Base-by-base conservation (phyloP, 2,888 invertebrate species). In the Apocheima hispidaria region DNA sequence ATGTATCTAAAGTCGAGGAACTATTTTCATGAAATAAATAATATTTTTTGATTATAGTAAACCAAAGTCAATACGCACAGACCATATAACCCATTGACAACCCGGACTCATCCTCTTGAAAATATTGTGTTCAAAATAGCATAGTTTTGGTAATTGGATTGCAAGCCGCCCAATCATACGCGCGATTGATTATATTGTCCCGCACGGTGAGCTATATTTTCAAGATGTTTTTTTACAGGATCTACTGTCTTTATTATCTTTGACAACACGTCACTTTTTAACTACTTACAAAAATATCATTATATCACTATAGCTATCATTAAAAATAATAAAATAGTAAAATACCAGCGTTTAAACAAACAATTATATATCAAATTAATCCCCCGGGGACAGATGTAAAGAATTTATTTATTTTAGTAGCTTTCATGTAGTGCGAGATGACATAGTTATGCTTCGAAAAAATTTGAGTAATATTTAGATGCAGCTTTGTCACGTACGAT, bases 391-490 rank as follows among this genome's bases (percentile, higher is more conserved):
- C 60, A 49, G 51, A 18, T 53, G 35, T 20, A 30, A 49, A 38
- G 26, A 55, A 60, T 56, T 64, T 63, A 66, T 59, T 65, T 50
- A 63, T 59, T 59, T 46, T 33, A 46, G 38, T 36, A 41, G 62
- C 60, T 65, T 62, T 63, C 40, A 44, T 61, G 62, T 53, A 57
- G 54, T 50, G 49, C 7, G 59, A 54, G 66, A 61, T 63, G 69
- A 69, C 69, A 69, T 65, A 63, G 63, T 66, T 66, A 66, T 63
- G 63, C 48, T 60, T 54, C 38, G 40, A 51, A 59, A 65, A 66
- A 53, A 66, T 65, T 58, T 23, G 57, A 48, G 51, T 53, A 38
- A 40, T 53, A 44, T 54, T 18, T 7, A 2, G 5, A 46, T 20
- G 46, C 26, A 44, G 43, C 20, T 30, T 46, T 46, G 30, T 46